Conservation (phyloP, 2,797 vertebrate genomes). For the Diplodus puntazzo region DNA sequence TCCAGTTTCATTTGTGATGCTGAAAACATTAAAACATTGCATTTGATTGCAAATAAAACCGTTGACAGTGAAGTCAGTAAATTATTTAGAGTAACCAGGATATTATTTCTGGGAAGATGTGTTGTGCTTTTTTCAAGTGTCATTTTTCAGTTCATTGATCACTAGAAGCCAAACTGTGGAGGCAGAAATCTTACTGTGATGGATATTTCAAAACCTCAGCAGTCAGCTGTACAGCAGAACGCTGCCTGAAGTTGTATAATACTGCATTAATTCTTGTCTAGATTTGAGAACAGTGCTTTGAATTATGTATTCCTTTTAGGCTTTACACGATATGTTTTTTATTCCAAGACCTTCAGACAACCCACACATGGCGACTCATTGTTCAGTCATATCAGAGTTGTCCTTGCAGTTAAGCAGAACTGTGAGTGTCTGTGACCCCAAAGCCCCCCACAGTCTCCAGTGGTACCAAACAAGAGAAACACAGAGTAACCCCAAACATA, state of each 20-base stretch:
- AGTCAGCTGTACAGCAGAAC: conserved; percentile 2
- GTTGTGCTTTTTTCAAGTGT: not conserved
- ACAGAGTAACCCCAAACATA: not conserved
- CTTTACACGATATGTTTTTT: not conserved
- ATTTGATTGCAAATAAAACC: conserved; percentile 14
- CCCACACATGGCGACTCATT: not conserved
- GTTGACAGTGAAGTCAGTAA: conserved; percentile 11
- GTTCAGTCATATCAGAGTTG: not conserved
- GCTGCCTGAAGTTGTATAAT: not conserved
- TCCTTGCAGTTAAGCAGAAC: not conserved
- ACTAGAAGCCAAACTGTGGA: not conserved
- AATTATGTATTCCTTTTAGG: not conserved
- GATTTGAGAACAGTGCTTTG: not conserved
- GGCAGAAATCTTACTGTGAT: conserved; percentile 5
- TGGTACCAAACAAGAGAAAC: conserved; percentile 7
- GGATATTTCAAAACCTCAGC: conserved; percentile 19
- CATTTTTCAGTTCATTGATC: conserved; percentile 20
- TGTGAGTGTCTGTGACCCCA: conserved; percentile 1
- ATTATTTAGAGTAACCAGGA: conserved; percentile 17
- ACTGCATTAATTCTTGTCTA: not conserved
- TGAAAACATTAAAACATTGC: not conserved
- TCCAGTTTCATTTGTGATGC: not conserved
- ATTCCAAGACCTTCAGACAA: conserved; percentile 2
- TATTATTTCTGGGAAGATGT: conserved; percentile 13
- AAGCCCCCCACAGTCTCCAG: not conserved